Base-by-base conservation (phyloP, 2,888 invertebrate species). In the Troides aeacus region DNA sequence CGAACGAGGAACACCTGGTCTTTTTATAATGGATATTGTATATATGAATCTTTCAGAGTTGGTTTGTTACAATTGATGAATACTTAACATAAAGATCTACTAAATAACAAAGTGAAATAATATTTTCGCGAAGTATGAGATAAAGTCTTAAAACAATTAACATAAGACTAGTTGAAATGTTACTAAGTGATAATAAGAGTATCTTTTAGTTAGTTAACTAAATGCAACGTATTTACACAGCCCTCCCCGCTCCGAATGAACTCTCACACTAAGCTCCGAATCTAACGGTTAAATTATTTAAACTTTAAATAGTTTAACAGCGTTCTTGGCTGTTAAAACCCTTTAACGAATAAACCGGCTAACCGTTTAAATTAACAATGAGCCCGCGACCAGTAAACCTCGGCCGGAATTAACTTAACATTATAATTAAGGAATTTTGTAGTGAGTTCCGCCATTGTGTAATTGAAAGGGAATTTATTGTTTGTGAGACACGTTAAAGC, bases 261-360 rank as follows among this genome's bases (percentile, higher is more conserved):
- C 62, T 67, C 39, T 17, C 67, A n/a, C 18, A 24, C 39, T 53
- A 57, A 62, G 18, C 58, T 62, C 46, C 57, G 42, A 24, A 58
- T 68, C 62, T 62, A 62, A 21, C 23, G 56, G 58, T 53, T 68
- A 58, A 64, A 64, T 60, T 68, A 68, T 68, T 68, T 60, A 64
- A 53, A 60, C 64, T 59, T 39, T 60, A 64, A 60, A 68, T 68
- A 63, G 63, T 64, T 68, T 53, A 68, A 60, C 68, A 64, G 59
- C 50, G 23, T 64, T 60, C 53, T 68, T 60, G 36, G 60, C 64
- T 68, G 62, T 62, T 68, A 5, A 53, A 63, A 23, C 64, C 59
- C 68, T 63, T 60, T 60, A 68, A 68, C 68, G 68, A 68, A 68
- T 68, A 53, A 68, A 68, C 63, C 36, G 53, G 64, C 39, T 39